phyloP scores from a whole-genome alignment of 2,113 vertebrate species.

The Cyanoderma ruficeps region DNA sequence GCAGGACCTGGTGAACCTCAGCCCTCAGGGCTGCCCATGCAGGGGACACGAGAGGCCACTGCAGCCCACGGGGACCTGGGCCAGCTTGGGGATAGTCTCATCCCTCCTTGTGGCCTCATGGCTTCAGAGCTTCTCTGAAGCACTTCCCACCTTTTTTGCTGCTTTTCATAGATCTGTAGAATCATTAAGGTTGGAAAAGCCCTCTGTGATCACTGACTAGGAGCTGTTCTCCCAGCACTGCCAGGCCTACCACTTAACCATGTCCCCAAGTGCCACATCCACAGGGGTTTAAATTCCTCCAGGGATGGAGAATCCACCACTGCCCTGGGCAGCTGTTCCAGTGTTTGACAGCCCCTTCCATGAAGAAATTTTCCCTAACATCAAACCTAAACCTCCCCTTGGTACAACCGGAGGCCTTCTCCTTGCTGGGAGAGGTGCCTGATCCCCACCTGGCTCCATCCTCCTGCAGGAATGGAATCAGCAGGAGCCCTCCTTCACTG shows the following conservation, averaged over 20 bases:
- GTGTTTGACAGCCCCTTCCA: neutral
- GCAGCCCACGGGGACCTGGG: neutral
- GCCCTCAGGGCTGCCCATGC: neutral
- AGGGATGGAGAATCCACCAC: neutral
- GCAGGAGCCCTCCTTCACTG: neutral
- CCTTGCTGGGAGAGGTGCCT: fast-evolving
- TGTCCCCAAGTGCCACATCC: neutral
- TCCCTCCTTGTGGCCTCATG: neutral
- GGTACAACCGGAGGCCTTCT: neutral
- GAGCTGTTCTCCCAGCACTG: neutral
- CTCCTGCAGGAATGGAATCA: neutral
- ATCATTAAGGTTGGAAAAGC: neutral
- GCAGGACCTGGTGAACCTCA: neutral
- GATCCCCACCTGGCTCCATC: fast-evolving
- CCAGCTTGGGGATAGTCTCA: neutral
- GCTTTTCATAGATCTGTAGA: neutral
- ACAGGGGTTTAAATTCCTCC: neutral
- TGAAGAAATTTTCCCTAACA: neutral
- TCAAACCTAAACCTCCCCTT: neutral
- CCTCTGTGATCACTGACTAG: neutral
- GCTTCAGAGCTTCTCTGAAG: neutral
- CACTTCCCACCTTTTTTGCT: neutral
- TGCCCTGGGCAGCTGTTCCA: neutral
- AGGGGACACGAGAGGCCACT: neutral
- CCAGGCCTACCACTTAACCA: neutral